Evolutionary conservation across 2,113 vertebrate species (phyloP).

Genomic region (sheep (Ovis aries)): ARS-UI_Ramb_v3.0 NC_056060.1:18263001-18263500

Average conservation of each 20-base stretch:
- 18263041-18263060: not conserved
- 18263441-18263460: not conserved
- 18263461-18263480: not conserved
- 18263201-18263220: not conserved
- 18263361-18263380: not conserved
- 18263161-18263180: not conserved
- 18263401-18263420: not conserved
- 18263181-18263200: not conserved
- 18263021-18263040: not conserved
- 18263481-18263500: not conserved
- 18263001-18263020: not conserved
- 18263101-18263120: not conserved
- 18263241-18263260: not conserved
- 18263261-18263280: not conserved
- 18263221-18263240: not conserved
- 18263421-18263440: not conserved
- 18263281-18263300: constrained; percentile 42
- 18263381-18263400: not conserved
- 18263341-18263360: not conserved
- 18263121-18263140: not conserved
- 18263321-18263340: not conserved
- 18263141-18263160: not conserved
- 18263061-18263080: not conserved
- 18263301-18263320: not conserved
- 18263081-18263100: not conserved